These are phyloP conservation scores for Brachyrhaphis roseni DNA, from an alignment of 2,797 vertebrate species.

Conservation along the genomic window DNA sequence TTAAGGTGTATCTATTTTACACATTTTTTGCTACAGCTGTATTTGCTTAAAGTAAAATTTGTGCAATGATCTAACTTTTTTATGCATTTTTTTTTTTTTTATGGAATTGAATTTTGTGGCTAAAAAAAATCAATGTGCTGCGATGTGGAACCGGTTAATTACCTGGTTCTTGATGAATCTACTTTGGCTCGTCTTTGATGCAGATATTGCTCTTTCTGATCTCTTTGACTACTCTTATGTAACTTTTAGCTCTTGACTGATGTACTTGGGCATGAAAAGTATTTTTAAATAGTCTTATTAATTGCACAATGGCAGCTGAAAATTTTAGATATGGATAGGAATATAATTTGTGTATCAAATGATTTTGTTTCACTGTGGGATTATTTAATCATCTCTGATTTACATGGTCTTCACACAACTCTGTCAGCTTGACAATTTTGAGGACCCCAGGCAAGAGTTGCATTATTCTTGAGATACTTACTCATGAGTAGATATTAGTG, in stretches of 20 bases:
- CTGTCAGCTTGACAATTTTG: not conserved
- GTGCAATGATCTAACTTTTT: not conserved
- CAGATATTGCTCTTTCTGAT: constrained; percentile 36
- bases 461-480: not conserved
- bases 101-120: constrained; percentile 74
- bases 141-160: constrained; percentile 30
- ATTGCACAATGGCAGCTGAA: constrained; percentile 12
- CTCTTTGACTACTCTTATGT: constrained; percentile 36
- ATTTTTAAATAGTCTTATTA: constrained; percentile 46
- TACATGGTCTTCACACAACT: not conserved
- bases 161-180: constrained; percentile 69
- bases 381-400: not conserved
- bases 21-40: not conserved
- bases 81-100: constrained; percentile 74
- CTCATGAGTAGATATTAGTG: constrained; percentile 8
- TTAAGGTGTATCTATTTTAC: not conserved
- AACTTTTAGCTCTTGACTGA: constrained; percentile 33
- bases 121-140: constrained; percentile 69
- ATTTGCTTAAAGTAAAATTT: not conserved
- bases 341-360: not conserved
- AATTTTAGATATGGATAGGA: not conserved
- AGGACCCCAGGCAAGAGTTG: not conserved
- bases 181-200: constrained; percentile 48
- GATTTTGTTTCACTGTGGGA: not conserved
- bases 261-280: constrained; percentile 57